Evolutionary conservation across 2,888 invertebrate species (phyloP).

Genomic region (Palloptera scutellata): DNA sequence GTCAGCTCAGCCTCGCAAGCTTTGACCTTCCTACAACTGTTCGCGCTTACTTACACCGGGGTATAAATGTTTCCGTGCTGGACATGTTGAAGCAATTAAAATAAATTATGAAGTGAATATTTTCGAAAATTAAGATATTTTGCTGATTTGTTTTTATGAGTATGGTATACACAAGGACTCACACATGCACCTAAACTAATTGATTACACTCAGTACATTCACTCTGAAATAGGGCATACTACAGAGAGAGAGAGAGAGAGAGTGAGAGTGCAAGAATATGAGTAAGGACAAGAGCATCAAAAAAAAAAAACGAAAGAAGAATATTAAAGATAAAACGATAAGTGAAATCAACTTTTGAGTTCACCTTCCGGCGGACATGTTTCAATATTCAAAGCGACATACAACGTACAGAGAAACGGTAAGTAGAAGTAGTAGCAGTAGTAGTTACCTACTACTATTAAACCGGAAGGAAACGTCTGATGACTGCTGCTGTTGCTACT

Average conservation of each 20-base stretch:
- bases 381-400: constrained; percentile 34
- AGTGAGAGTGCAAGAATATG: too few relatives aligned
- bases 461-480: constrained; percentile 46
- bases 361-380: constrained; percentile 47
- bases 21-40: too few relatives aligned
- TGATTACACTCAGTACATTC: too few relatives aligned
- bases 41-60: too few relatives aligned
- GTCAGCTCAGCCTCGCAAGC: too few relatives aligned
- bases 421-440: too few relatives aligned
- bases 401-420: too few relatives aligned
- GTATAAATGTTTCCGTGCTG: constrained; percentile 27
- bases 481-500: constrained; percentile 40
- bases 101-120: constrained; percentile 63
- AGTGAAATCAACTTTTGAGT: constrained; percentile 56
- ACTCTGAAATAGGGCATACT: too few relatives aligned
- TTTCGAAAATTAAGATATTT: constrained; percentile 57
- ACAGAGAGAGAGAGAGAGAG: too few relatives aligned
- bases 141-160: neutral
- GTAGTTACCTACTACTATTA: neutral
- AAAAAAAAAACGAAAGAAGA: too few relatives aligned
- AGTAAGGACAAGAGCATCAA: too few relatives aligned
- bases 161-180: neutral
- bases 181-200: neutral
- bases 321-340: constrained; percentile 40
- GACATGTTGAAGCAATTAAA: constrained; percentile 57